Evolutionary conservation across 2,113 vertebrate genomes (phyloP).

Genomic region (Pelecanoides urinatrix): DNA sequence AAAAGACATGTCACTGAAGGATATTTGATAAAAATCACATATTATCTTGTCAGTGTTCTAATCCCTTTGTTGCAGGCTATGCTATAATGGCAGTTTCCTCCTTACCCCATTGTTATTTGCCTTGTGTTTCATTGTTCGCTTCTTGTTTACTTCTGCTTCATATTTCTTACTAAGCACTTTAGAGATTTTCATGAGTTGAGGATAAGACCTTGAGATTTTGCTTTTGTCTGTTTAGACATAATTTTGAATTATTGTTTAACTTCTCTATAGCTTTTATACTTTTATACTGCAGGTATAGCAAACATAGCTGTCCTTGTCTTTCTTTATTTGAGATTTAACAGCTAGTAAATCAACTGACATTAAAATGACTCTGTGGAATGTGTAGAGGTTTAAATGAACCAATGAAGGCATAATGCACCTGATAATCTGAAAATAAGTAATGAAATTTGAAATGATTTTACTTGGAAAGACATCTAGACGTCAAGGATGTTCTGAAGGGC

Average conservation of each 20-base stretch:
- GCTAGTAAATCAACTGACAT: background rate
- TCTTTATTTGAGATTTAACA: background rate
- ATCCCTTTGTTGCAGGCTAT: background rate
- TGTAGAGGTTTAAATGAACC: background rate
- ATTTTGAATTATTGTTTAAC: conserved; percentile 7
- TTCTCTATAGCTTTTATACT: background rate
- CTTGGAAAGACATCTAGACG: background rate
- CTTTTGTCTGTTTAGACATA: background rate
- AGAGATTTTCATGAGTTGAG: background rate
- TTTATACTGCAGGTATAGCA: background rate
- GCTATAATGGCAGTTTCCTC: background rate
- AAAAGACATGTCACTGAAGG: background rate
- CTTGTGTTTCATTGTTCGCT: background rate
- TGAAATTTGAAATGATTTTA: background rate
- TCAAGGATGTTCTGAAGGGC: background rate
- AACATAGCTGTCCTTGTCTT: conserved; percentile 18
- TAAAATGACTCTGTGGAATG: background rate
- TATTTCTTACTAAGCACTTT: background rate
- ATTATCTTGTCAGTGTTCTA: background rate
- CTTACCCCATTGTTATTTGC: background rate
- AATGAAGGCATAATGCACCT: background rate
- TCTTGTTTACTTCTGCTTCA: background rate
- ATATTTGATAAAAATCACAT: background rate
- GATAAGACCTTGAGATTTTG: conserved; percentile 10
- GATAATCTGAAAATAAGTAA: conserved; percentile 6